Percentiles rank a stretch among this genome's conserved stretches.
Evolutionary conservation across 2,888 invertebrate species (phyloP).

Genomic region (Nemurella pictetii): DNA sequence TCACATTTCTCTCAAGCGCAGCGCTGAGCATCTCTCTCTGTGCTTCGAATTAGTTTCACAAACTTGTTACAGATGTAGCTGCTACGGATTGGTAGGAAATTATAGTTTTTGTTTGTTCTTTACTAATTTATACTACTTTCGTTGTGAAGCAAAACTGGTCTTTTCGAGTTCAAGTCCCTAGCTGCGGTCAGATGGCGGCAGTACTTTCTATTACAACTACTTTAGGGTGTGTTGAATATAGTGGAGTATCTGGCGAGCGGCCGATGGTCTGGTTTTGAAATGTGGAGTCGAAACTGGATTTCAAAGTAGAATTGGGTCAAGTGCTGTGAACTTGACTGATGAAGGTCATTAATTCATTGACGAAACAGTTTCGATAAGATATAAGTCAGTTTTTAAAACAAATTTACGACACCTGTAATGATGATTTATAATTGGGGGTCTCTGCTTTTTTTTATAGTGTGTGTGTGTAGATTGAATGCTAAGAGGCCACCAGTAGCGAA

Average conservation of each 20-base stretch:
- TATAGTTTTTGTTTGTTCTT: neutral
- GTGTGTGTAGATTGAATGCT: neutral
- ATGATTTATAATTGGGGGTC: neutral
- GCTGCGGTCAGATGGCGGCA: neutral
- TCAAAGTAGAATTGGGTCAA: constrained; percentile 26
- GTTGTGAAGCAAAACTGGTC: neutral
- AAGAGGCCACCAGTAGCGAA: neutral
- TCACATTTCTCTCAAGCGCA: neutral
- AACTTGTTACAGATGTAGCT: neutral
- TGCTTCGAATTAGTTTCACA: neutral
- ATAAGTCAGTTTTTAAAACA: neutral
- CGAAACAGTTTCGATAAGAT: neutral
- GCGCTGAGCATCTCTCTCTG: no score
- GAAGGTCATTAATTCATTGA: neutral
- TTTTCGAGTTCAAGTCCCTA: neutral
- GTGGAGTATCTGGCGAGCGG: neutral
- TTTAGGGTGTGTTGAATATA: neutral
- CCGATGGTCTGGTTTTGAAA: constrained; percentile 6
- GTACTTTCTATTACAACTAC: neutral
- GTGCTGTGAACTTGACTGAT: constrained; percentile 26
- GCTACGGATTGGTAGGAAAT: neutral
- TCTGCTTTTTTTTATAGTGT: neutral
- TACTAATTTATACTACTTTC: neutral
- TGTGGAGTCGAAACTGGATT: constrained; percentile 22
- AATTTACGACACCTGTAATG: neutral